Evolutionary conservation across 2,888 invertebrate genomes (phyloP).

Genomic region (Aproaerema taeniolella): DNA sequence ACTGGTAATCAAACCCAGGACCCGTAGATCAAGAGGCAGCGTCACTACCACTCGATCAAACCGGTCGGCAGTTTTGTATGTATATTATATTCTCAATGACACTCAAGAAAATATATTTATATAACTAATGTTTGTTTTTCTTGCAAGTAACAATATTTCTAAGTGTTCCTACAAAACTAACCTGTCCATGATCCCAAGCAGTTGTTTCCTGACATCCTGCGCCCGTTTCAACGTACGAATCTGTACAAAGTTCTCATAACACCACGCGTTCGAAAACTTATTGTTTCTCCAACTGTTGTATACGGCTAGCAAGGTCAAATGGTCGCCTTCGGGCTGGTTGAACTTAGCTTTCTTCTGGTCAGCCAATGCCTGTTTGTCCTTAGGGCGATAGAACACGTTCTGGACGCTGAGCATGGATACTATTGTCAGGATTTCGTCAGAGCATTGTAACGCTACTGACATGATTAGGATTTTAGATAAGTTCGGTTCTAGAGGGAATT

Average conservation of each 20-base stretch:
- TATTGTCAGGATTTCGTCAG: constrained; percentile 98
- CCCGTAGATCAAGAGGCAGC: too few species aligned
- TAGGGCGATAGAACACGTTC: constrained; percentile 94
- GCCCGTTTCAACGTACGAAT: constrained; percentile 97
- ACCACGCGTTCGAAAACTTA: constrained; percentile 99
- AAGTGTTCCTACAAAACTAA: constrained; percentile 32
- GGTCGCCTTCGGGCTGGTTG: constrained; percentile 99
- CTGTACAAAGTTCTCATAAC: constrained; percentile 99
- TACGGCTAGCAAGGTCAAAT: constrained; percentile 96
- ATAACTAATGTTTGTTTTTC: background rate
- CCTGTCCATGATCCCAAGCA: constrained; percentile 98
- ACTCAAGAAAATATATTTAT: too few species aligned
- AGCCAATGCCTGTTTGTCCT: constrained; percentile 96
- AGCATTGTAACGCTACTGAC: constrained; percentile 98
- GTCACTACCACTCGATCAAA: too few species aligned
- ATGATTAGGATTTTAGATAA: constrained; percentile 99
- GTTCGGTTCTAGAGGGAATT: constrained; percentile 99
- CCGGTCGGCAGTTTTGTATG: too few species aligned
- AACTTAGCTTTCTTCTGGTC: constrained; percentile 99
- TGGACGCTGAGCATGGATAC: constrained; percentile 99
- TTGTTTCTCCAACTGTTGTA: constrained; percentile 99
- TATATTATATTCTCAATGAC: too few species aligned
- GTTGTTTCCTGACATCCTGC: constrained; percentile 98
- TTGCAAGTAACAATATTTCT: background rate
- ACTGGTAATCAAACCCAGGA: too few species aligned